phyloP scores from a whole-genome alignment of 2,797 vertebrate species.

The Thripadectes ignobilis region DNA sequence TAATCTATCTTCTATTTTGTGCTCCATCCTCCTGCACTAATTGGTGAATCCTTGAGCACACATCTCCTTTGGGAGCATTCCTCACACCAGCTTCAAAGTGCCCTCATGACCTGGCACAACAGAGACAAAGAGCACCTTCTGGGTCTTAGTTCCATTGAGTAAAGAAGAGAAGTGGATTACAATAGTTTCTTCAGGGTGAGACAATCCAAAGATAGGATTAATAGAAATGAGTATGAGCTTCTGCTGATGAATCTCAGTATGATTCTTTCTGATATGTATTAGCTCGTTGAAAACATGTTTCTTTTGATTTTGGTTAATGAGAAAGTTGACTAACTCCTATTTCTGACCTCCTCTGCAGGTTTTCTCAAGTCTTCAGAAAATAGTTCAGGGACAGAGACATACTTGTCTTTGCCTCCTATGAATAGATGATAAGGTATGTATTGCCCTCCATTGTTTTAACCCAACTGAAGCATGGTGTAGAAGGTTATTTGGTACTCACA shows the following conservation, averaged over 20 bases:
- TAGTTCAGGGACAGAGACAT: neutral
- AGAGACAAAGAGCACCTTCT: neutral
- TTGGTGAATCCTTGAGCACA: neutral
- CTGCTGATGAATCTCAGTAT: neutral
- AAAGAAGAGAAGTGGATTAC: neutral
- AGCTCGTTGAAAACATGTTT: neutral
- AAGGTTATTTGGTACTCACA: neutral
- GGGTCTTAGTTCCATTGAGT: neutral
- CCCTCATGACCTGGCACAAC: fast-evolving
- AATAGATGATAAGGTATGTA: neutral
- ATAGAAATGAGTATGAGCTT: neutral
- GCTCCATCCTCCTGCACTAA: neutral
- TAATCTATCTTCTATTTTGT: neutral
- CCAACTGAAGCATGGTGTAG: fast-evolving
- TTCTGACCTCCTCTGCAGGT: neutral
- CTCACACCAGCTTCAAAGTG: neutral
- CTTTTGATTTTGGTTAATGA: neutral
- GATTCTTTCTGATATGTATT: neutral
- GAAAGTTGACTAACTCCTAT: neutral
- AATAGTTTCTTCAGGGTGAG: neutral
- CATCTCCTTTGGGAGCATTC: neutral
- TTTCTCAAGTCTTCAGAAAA: neutral
- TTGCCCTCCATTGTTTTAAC: neutral
- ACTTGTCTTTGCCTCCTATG: neutral
- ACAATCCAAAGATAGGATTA: neutral